Evolutionary conservation across 2,888 invertebrate species (phyloP), one percentile per base, ranked within the genome.

Genomic region (Tribolium freemani): DNA sequence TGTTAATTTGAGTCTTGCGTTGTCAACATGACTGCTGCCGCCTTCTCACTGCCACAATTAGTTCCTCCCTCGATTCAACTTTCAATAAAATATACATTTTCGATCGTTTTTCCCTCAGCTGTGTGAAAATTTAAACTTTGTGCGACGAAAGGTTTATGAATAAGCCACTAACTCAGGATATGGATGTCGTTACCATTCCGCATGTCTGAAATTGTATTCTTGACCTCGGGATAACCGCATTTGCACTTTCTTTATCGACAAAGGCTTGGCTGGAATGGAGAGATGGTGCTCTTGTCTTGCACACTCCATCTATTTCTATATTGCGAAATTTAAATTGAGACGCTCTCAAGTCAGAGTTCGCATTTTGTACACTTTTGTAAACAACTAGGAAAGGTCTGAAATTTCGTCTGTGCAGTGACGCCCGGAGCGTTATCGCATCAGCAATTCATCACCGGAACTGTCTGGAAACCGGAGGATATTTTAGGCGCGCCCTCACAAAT

Each of bases 1-100:
- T 84, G 84, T 85, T 85, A 85, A 85, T 85, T 85, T 84, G 77
- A 82, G 82, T 82, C 81, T 81, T 81, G 82, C 81, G 81, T 82
- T 84, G 84, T 83, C 84, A 84, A 83, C 84, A 81, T 75, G 78
- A 80, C 79, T 77, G 79, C 79, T 58, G 46, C 57, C 72, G 67
- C 74, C 74, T 71, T 72, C 70, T 71, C 75, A 69, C 72, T 69
- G 69, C 72, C 75, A 73, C 70, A 70, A 70, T 70, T 70, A 69
- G 30, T 57, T 63, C 58, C 66, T 66, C 57, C 71, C 70, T 61
- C 56, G 69, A 66, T 69, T 69, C 73, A 68, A 64, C 44, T 51
- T 61, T 61, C 70, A 53, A 70, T 70, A 46, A 56, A 63, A 70
- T 63, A 63, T 70, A 70, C 46, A 70, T 63, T 63, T 63, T 70